Base-by-base conservation (phyloP, 2,113 vertebrate species). In the Nesogale talazaci region DNA sequence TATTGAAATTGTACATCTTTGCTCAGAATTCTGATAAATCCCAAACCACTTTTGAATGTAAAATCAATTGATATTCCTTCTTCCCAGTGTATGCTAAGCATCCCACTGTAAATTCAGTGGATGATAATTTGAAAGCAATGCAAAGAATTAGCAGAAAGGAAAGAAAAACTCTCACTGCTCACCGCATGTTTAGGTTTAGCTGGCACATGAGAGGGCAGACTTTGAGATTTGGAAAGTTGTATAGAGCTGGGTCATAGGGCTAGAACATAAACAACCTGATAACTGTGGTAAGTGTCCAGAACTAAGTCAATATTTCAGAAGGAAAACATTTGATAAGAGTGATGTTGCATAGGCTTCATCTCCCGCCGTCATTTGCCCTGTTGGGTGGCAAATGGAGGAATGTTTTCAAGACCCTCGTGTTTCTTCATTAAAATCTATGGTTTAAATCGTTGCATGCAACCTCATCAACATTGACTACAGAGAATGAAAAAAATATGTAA, bases 261-360 rank as follows among this genome's bases (percentile, higher is more conserved):
- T 46, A 46, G 42, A 46, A 67, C 77, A 82, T 92, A 63, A 95
- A n/a, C 7, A 92, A 46, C 59, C 40, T 83, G 82, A 70, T 85
- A 92, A 67, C 40, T 82, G 15, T 42, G 6, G 29, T 78, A 63
- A 25, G 29, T 92, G 95, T 93, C 1, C 2, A 63, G 82, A 46
- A 91, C 74, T 34, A 86, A 83, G 9, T 70, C 59, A 93, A 4
- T 14, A 83, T 95, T 96, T 97, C 76, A 82, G 67, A 92, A n/a
- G 56, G 72, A 87, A 96, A 12, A 59, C 89, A 17, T 25, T n/a
- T 93, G 29, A 36, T 87, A 61, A 76, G 78, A 34, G 25, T 36
- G 22, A 87, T 22, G 12, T 67, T 93, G 65, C 17, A 80, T 87
- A 61, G 95, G 86, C 42, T 17, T 59, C 2, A 82, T 9, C 23